Evolutionary conservation across 2,113 vertebrate genomes (phyloP).

Genomic region (Cricetomys ansorgei): DNA sequence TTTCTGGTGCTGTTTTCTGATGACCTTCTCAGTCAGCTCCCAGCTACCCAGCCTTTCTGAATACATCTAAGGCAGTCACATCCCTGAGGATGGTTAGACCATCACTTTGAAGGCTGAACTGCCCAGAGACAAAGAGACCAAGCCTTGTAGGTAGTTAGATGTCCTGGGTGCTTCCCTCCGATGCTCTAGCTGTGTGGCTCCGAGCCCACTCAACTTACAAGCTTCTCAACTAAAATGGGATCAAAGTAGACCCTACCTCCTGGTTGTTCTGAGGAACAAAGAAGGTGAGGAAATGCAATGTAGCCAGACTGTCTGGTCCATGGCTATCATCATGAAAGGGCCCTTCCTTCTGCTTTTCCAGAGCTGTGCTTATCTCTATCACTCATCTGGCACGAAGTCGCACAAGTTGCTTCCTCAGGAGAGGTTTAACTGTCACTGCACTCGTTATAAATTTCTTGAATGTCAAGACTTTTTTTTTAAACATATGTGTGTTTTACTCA

Average conservation of each 20-base stretch:
- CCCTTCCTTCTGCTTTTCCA: conserved; percentile 32
- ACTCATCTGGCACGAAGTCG: conserved; percentile 10
- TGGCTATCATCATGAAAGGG: background rate
- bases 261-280: background rate
- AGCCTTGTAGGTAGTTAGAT: background rate
- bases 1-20: background rate
- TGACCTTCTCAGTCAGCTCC: background rate
- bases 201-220: background rate
- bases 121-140: background rate
- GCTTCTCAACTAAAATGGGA: background rate
- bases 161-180: background rate
- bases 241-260: background rate
- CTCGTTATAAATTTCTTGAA: background rate
- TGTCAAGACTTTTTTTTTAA: background rate
- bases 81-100: background rate
- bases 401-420: conserved; percentile 21
- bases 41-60: background rate
- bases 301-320: background rate
- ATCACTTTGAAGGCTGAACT: background rate
- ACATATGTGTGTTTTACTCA: background rate
- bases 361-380: background rate
- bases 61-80: background rate
- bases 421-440: background rate
- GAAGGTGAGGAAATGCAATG: background rate
- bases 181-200: background rate